Percentiles rank a stretch among this genome's conserved stretches.
Evolutionary conservation across 2,888 invertebrate species (phyloP).

Genomic region (Cosmopolites sordidus): DNA sequence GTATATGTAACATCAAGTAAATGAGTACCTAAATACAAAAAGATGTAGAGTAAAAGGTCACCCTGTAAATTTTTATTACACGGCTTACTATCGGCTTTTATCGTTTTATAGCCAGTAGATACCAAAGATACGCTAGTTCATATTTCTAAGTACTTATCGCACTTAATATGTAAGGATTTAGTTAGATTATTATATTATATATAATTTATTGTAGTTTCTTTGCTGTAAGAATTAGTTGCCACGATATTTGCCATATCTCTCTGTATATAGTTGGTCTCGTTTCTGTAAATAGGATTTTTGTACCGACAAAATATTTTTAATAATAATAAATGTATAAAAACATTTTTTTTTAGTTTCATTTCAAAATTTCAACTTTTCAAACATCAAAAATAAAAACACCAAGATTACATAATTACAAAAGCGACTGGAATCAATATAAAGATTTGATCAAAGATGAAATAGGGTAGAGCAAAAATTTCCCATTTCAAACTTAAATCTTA

Average conservation of each 20-base stretch:
- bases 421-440: no score
- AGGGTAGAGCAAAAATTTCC: no score
- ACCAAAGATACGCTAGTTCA: slow-evolving; percentile 26
- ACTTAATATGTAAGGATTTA: not conserved
- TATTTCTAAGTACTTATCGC: not conserved
- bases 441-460: no score
- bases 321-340: not conserved
- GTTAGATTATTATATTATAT: slow-evolving; percentile 10
- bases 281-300: not conserved
- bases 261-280: not conserved
- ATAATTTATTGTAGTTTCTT: slow-evolving; percentile 16
- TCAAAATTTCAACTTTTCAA: no score
- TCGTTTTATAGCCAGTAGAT: slow-evolving; percentile 17
- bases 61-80: no score
- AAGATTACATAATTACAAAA: no score
- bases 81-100: no score
- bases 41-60: no score
- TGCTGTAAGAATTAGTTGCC: slow-evolving; percentile 6
- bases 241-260: slow-evolving; percentile 14
- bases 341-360: not conserved
- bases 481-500: no score
- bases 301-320: not conserved
- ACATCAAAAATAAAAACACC: no score
- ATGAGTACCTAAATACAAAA: no score
- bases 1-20: no score